Base-by-base conservation (phyloP, 2,888 invertebrate genomes). In the Macaria liturata region DNA sequence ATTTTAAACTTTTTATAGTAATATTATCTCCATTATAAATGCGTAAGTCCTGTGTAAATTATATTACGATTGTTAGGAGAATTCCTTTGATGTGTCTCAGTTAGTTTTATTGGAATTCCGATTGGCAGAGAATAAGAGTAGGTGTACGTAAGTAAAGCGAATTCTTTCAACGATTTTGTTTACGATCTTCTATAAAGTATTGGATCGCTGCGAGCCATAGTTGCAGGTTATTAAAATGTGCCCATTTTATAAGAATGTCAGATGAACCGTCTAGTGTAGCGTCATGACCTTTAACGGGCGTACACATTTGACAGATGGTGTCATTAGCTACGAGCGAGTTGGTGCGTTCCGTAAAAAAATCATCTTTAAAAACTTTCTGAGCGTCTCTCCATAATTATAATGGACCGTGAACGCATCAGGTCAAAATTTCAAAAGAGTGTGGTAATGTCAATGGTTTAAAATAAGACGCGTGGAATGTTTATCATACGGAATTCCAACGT, bases 391-490 rank as follows among this genome's bases (percentile, higher is more conserved):
- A 69, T 74, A 75, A 76, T 79, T 78, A 77, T 78, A 77, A 80
- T 77, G 76, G 72, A 74, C 73, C 76, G 70, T 76, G 79, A 80
- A 80, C 74, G 68, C 71, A 71, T 73, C 71, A 71, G 72, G 72
- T 76, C 77, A 78, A 51, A 45, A 51, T 45, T 51, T 46, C 51
- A 51, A 75, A 75, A 76, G 75, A 78, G 74, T 75, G 75, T 80
- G 74, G 78, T 75, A 79, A 76, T 79, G 71, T 75, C 71, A 76
- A 69, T 72, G 73, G 75, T 80, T 77, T 73, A 78, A 82, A 83
- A 82, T 81, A 81, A 83, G 75, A 78, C 75, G 69, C 66, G 68
- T 68, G 78, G 78, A 81, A 83, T 83, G 80, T 82, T 80, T 76
- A 80, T 78, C 72, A 78, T 70, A 72, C 67, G 74, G 71, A 74